Percentiles rank a stretch among this genome's conserved stretches.
Evolutionary conservation across 2,113 vertebrate genomes (phyloP).

Genomic region (Galbula dea): DNA sequence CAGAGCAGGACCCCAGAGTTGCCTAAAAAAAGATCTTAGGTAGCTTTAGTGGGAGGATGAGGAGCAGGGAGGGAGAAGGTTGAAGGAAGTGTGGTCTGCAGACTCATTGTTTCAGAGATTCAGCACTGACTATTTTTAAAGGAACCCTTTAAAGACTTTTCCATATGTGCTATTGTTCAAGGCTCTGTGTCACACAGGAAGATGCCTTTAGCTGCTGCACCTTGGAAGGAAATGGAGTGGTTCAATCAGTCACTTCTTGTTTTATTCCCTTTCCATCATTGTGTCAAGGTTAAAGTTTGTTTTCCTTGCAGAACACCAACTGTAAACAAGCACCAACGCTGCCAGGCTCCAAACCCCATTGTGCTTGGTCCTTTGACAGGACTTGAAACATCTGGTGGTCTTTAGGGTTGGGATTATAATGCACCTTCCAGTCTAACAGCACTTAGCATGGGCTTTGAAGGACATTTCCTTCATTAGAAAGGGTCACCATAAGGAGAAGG

Average conservation of each 20-base stretch:
- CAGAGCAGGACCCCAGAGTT: not conserved
- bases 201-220: not conserved
- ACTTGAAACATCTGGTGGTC: slow-evolving; percentile 55
- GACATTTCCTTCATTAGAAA: not conserved
- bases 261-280: not conserved
- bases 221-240: slow-evolving; percentile 46
- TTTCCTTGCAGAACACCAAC: slow-evolving; percentile 22
- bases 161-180: slow-evolving; percentile 53
- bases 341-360: not conserved
- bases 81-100: not conserved
- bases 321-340: slow-evolving; percentile 34
- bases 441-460: not conserved
- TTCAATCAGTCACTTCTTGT: slow-evolving; percentile 12
- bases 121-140: not conserved
- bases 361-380: not conserved
- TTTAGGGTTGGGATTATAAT: not conserved
- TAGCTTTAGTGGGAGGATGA: not conserved
- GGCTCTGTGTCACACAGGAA: slow-evolving; percentile 14
- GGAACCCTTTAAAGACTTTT: not conserved
- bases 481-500: not conserved
- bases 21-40: not conserved
- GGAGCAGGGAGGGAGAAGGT: not conserved
- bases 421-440: not conserved
- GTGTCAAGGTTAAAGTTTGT: slow-evolving; percentile 35
- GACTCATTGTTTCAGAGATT: slow-evolving; percentile 26